Base-by-base conservation (phyloP, 2,888 invertebrate genomes). In the Torymus texanus region DNA sequence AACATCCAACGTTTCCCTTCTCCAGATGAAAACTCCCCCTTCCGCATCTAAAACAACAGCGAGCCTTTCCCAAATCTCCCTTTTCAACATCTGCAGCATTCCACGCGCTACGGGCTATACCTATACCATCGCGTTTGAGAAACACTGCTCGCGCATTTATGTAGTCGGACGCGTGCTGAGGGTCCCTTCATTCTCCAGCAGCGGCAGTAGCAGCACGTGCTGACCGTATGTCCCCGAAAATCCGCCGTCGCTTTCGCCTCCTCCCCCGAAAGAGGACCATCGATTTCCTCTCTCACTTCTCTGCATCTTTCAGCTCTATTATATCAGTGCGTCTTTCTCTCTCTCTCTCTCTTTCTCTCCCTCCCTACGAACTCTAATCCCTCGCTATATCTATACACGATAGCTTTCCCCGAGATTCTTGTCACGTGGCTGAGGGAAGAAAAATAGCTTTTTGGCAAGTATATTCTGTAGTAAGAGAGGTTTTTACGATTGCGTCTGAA, bases 201-300 rank as follows among this genome's bases (percentile, higher is more conserved):
- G 8, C 66, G 61, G 70, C 70, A 59, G 41, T 29, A 11, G n/a
- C 11, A 67, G 83, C 84, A 84, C 84, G 84, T 84, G 84, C 82
- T 82, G 78, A 82, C 84, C 84, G 82, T 76, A 83, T 84, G 84
- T 76, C 83, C 59, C 51, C 24, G 63, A 78, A 81, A 62, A 73
- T 66, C 59, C 55, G 18, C 29, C 68, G 11, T 4, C 68, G 29
- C 66, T n/a, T 11, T 11, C 21, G 50, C 18, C 10, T 12, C 29
- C 51, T 29, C 41, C 58, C 65, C 65, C 14, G 63, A 67, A 79
- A 79, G 71, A 41, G 71, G 71, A 75, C 59, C 80, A 74, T 80
- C 80, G 70, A 80, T 80, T 80, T 80, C 75, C 76, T 73, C 73
- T 74, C 68, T 21, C 67, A 21, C 21, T 21, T 21, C 21, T 21